Conservation (phyloP, 2,113 vertebrate species). For the Cnemophilus loriae region DNA sequence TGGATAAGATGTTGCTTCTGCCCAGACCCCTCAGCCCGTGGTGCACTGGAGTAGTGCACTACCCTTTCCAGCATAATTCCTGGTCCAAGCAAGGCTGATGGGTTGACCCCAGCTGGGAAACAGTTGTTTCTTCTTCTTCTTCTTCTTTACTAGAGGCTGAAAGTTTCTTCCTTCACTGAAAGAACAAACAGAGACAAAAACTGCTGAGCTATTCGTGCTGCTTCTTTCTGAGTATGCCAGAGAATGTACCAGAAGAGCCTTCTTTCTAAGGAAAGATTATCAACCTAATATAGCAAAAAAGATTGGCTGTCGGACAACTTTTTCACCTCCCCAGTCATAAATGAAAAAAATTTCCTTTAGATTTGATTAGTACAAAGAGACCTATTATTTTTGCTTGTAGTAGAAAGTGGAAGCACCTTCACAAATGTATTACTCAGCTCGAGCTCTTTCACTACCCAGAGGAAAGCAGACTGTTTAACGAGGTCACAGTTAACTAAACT, state of each 20-base stretch:
- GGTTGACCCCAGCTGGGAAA: background rate
- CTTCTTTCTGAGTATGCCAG: background rate
- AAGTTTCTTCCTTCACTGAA: background rate
- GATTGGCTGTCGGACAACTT: background rate
- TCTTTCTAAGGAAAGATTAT: background rate
- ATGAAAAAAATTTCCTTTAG: background rate
- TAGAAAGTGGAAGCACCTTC: background rate
- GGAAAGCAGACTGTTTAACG: background rate
- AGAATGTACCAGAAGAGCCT: background rate
- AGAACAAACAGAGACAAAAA: background rate
- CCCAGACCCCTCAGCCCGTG: background rate
- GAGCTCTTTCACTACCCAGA: background rate
- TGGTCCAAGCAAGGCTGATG: background rate
- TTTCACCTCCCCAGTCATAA: background rate
- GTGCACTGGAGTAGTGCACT: no score
- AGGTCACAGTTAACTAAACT: background rate
- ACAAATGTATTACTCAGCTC: background rate
- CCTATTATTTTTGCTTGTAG: background rate
- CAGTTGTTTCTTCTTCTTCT: background rate
- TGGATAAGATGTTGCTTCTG: background rate
- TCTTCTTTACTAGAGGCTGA: background rate
- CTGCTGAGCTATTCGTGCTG: background rate
- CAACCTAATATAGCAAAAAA: background rate
- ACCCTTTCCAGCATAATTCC: background rate
- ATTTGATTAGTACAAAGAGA: background rate